Conservation (phyloP, 2,797 vertebrate genomes). For the Agapornis canus region DNA sequence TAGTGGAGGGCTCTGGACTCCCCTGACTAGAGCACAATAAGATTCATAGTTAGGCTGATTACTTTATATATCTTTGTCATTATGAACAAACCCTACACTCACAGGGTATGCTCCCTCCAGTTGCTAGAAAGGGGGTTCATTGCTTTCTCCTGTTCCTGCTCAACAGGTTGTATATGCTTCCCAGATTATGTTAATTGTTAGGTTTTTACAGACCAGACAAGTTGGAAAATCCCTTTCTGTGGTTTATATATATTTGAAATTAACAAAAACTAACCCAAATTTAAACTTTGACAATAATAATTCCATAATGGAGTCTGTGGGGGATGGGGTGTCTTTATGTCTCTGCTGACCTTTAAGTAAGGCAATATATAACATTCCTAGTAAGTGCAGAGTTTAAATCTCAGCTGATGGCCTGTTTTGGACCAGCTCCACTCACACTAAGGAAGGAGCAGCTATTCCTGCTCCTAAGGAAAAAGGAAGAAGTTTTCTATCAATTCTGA, state of each 20-base stretch:
- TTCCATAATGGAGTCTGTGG: neutral
- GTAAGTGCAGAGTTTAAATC: neutral
- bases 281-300: neutral
- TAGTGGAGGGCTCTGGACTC: neutral
- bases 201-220: neutral
- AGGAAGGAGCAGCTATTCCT: neutral
- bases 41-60: neutral
- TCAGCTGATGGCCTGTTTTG: neutral
- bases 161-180: neutral
- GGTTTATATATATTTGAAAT: neutral
- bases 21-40: neutral
- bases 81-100: neutral
- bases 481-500: neutral
- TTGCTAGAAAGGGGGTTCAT: neutral
- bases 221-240: neutral
- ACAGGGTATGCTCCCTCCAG: rapidly evolving
- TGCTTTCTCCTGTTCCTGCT: neutral
- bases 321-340: neutral
- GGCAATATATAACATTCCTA: neutral
- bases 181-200: neutral
- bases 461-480: neutral
- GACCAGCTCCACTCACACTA: neutral
- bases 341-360: neutral
- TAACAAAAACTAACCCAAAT: neutral
- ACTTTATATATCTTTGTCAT: neutral